A percentile compares a stretch with the other conserved stretches of the same genome.
These are phyloP conservation scores for Alcedo quadribrachys DNA, from an alignment of 2,797 vertebrate species.

Conservation along the genomic window DNA sequence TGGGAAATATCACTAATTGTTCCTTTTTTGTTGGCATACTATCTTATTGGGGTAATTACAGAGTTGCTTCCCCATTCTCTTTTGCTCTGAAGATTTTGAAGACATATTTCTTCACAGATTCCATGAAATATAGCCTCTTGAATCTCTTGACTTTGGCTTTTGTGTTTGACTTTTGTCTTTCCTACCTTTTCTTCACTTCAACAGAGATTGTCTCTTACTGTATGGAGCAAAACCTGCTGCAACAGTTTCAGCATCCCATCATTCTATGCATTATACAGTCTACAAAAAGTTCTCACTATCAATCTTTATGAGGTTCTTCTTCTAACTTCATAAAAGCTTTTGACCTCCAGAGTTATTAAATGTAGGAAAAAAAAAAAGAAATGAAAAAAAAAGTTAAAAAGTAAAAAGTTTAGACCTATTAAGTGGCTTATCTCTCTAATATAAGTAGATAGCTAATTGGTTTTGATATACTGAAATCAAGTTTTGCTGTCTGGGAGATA, in stretches of 20 bases:
- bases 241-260: not conserved
- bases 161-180: not conserved
- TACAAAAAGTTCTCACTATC: not conserved
- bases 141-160: not conserved
- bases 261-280: too few relatives aligned
- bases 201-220: not conserved
- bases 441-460: not conserved
- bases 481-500: not conserved
- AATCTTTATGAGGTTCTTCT: not conserved
- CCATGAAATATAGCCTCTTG: not conserved
- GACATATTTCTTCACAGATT: constrained; percentile 47
- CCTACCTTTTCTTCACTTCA: not conserved
- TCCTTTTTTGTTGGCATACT: constrained; percentile 71
- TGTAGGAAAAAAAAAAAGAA: not conserved
- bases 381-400: not conserved
- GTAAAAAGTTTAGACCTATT: not conserved
- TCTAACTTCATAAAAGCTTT: not conserved
- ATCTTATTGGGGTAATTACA: constrained; percentile 74
- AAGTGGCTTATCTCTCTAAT: not conserved
- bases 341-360: not conserved
- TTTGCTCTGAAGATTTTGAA: constrained; percentile 40
- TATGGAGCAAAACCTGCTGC: not conserved
- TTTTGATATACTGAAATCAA: not conserved
- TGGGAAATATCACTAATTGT: constrained; percentile 72
- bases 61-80: constrained; percentile 37